A percentile compares a stretch with the other conserved stretches of the same genome.
phyloP scores from a whole-genome alignment of 2,797 vertebrate genomes.

The Hippoglossus hippoglossus region DNA sequence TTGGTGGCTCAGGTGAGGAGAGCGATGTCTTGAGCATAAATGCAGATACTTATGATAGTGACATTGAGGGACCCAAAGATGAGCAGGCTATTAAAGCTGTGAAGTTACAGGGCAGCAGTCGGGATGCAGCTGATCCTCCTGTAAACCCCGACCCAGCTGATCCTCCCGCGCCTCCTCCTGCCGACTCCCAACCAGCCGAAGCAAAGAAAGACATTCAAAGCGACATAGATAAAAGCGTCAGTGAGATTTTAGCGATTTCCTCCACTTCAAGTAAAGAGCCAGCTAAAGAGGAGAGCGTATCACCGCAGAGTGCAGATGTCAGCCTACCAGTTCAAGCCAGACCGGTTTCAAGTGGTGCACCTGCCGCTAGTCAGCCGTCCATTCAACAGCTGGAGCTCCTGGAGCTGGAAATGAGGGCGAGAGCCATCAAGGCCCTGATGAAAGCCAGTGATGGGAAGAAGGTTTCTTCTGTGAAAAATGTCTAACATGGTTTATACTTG shows the following conservation, averaged over 20 bases:
- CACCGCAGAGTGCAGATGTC: background rate
- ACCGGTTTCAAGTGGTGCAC: background rate
- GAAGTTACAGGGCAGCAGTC: slow-evolving; percentile 32
- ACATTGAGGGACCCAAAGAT: slow-evolving; percentile 93
- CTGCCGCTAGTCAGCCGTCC: slow-evolving; percentile 87
- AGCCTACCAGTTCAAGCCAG: background rate
- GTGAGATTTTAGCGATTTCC: slow-evolving; percentile 91
- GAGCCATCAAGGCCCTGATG: slow-evolving; percentile 98
- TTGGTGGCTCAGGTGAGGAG: slow-evolving; percentile 89
- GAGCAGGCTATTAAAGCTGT: slow-evolving; percentile 80
- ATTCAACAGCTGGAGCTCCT: slow-evolving; percentile 96
- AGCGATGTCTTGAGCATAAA: slow-evolving; percentile 98
- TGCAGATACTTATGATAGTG: slow-evolving; percentile 95
- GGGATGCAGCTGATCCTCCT: background rate
- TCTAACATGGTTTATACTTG: slow-evolving; percentile 9
- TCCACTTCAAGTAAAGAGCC: slow-evolving; percentile 71
- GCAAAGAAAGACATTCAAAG: slow-evolving; percentile 88
- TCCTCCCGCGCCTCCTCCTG: background rate
- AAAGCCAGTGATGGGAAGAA: slow-evolving; percentile 93
- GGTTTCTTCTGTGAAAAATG: slow-evolving; percentile 35
- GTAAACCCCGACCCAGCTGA: background rate
- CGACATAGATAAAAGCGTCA: slow-evolving; percentile 97
- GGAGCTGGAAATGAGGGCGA: slow-evolving; percentile 97
- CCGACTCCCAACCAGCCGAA: slow-evolving; percentile 6
- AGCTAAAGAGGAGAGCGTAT: slow-evolving; percentile 54